phyloP scores from a whole-genome alignment of 2,113 vertebrate genomes.

The Pitta sordida region DNA sequence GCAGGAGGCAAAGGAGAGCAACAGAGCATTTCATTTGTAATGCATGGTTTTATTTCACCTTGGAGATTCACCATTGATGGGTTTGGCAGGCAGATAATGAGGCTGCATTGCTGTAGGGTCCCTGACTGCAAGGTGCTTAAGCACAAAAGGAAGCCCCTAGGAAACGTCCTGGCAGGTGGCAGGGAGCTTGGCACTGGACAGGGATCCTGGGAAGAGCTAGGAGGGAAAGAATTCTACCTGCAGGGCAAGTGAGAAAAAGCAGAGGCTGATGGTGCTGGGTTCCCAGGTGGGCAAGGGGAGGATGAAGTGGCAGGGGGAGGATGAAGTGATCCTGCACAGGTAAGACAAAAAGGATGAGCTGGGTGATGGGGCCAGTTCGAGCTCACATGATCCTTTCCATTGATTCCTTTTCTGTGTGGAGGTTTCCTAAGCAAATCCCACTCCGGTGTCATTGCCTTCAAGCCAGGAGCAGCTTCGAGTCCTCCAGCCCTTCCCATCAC shows the following conservation, averaged over 20 bases:
- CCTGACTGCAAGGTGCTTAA: conserved; percentile 38
- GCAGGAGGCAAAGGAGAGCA: conserved; percentile 39
- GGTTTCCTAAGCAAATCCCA: neutral
- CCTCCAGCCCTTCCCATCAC: neutral
- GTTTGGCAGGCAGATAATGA: conserved; percentile 26
- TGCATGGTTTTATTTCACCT: conserved; percentile 60
- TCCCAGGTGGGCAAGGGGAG: neutral
- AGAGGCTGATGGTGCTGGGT: neutral
- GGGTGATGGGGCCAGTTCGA: neutral
- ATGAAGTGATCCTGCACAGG: neutral
- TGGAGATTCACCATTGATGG: conserved; percentile 40
- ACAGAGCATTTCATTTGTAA: conserved; percentile 50
- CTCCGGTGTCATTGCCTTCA: neutral
- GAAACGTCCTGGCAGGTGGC: conserved; percentile 9
- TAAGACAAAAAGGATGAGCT: neutral
- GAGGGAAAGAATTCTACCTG: neutral
- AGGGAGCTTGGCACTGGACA: neutral
- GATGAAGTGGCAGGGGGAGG: neutral
- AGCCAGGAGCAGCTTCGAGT: neutral
- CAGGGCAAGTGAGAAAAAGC: neutral
- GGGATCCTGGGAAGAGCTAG: neutral
- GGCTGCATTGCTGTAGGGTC: conserved; percentile 25
- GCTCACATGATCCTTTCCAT: neutral
- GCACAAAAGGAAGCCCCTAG: neutral
- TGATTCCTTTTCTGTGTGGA: neutral